Conservation (phyloP, 2,888 invertebrate genomes). For the Eudasyphora cyanicolor region DNA sequence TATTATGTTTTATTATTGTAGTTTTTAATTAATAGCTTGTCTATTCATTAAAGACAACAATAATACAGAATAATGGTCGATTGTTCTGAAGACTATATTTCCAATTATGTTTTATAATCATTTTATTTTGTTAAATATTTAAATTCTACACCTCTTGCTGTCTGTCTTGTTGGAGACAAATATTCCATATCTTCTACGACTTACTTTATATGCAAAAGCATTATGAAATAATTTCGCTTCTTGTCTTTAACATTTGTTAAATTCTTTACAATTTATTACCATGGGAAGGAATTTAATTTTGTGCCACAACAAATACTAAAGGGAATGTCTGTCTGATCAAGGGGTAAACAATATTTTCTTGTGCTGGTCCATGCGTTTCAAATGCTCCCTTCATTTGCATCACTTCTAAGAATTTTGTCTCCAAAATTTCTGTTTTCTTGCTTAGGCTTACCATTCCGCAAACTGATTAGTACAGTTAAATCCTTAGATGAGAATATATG, state of each 20-base stretch:
- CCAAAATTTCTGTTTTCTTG: neutral
- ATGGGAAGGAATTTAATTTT: conserved; percentile 21
- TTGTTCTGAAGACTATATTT: too few species aligned
- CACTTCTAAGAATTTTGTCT: neutral
- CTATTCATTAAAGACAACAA: too few species aligned
- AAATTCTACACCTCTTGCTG: neutral
- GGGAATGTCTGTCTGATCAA: neutral
- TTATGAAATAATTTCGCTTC: neutral
- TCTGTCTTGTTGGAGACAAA: too few species aligned
- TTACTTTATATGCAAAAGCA: too few species aligned
- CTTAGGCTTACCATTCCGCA: neutral
- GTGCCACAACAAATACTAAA: neutral
- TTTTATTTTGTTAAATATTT: too few species aligned
- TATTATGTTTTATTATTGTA: too few species aligned
- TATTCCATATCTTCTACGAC: neutral
- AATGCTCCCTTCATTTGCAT: neutral
- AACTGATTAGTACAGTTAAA: too few species aligned
- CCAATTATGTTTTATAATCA: too few species aligned
- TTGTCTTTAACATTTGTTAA: neutral
- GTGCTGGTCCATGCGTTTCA: neutral
- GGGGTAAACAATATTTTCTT: neutral
- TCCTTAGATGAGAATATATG: too few species aligned
- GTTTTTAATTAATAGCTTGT: too few species aligned
- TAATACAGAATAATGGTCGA: too few species aligned
- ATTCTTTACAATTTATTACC: conserved; percentile 11